phyloP scores from a whole-genome alignment of 1,140 invertebrate genomes.

The Drosophila tropicalis region DNA sequence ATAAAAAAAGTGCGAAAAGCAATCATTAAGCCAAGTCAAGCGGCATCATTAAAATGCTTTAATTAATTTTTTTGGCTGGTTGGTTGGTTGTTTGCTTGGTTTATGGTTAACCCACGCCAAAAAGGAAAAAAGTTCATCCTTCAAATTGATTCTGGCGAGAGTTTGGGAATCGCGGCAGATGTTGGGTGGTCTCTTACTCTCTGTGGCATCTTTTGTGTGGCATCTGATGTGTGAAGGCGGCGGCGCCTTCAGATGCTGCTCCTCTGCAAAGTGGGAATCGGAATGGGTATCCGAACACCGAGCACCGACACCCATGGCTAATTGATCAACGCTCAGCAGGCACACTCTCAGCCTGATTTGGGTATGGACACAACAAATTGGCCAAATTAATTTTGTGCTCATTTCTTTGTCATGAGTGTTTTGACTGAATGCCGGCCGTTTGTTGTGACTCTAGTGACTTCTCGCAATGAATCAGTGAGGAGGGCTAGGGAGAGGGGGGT shows the following conservation, averaged over 20 bases:
- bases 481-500: background rate
- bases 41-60: constrained; percentile 78
- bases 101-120: constrained; percentile 48
- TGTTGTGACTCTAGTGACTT: constrained; percentile 22
- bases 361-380: constrained; percentile 72
- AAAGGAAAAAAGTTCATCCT: constrained; percentile 53
- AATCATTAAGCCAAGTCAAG: constrained; percentile 58
- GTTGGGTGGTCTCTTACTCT: constrained; percentile 62
- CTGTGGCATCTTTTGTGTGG: background rate
- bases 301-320: constrained; percentile 66
- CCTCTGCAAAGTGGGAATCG: constrained; percentile 34
- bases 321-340: constrained; percentile 74
- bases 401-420: constrained; percentile 38
- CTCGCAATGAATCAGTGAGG: background rate
- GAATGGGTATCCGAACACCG: constrained; percentile 40
- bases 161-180: constrained; percentile 1
- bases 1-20: constrained; percentile 69
- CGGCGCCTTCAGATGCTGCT: constrained; percentile 72
- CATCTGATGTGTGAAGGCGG: constrained; percentile 49
- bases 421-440: constrained; percentile 60
- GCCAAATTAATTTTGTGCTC: constrained; percentile 70
- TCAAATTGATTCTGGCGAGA: constrained; percentile 41
- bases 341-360: constrained; percentile 57
- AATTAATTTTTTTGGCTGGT: constrained; percentile 68
- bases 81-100: background rate